phyloP scores from a whole-genome alignment of 2,113 vertebrate genomes.

The Rhabdomys dilectus region DNA sequence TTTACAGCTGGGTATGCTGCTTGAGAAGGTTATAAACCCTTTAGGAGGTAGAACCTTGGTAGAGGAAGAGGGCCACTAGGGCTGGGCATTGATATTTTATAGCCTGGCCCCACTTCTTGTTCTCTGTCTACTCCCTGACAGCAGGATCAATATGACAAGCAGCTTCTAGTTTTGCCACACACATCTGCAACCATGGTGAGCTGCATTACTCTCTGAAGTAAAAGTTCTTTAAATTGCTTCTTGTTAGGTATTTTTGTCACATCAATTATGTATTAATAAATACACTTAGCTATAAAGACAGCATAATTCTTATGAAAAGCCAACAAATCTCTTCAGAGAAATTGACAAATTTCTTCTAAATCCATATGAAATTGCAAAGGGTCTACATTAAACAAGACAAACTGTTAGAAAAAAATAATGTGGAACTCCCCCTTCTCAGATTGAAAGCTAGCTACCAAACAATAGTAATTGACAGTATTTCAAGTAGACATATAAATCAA shows the following conservation, averaged over 20 bases:
- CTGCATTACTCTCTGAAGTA: not conserved
- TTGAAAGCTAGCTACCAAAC: conserved; percentile 40
- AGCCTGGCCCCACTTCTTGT: not conserved
- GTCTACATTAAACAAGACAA: not conserved
- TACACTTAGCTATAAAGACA: not conserved
- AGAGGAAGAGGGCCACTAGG: not conserved
- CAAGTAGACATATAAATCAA: not conserved
- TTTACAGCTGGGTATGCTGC: not conserved
- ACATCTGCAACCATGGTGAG: not conserved
- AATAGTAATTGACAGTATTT: not conserved
- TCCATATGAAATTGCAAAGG: not conserved
- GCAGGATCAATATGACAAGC: not conserved
- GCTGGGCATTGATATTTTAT: not conserved
- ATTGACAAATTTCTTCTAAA: conserved; percentile 22
- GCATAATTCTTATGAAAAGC: not conserved
- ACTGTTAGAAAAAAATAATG: conserved; percentile 19
- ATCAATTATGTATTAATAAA: not conserved
- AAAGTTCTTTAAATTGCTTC: not conserved
- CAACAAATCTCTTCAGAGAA: not conserved
- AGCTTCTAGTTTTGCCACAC: not conserved
- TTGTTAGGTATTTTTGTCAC: not conserved
- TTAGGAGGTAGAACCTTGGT: not conserved
- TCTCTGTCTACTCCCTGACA: not conserved
- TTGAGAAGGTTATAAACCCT: not conserved
- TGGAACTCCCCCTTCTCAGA: not conserved